Conservation (phyloP, 2,113 vertebrate species). For the Saccopteryx leptura region DNA sequence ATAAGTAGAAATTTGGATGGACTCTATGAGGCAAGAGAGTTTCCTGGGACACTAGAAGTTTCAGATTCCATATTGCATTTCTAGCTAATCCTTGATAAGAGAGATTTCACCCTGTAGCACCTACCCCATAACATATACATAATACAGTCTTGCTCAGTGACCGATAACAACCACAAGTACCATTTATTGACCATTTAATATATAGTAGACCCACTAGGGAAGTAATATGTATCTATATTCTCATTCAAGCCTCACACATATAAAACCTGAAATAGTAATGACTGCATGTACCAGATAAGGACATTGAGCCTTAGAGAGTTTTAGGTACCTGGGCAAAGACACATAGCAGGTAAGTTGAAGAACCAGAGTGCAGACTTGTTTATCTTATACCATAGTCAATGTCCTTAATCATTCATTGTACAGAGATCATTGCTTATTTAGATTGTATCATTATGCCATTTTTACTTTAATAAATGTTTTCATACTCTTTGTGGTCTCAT, state of each 20-base stretch:
- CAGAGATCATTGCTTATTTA: not conserved
- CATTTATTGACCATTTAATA: slow-evolving; percentile 3
- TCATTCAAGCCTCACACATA: slow-evolving; percentile 14
- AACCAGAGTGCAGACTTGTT: not conserved
- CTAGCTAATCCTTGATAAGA: slow-evolving; percentile 42
- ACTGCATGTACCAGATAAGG: slow-evolving; percentile 13
- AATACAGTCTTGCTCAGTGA: not conserved
- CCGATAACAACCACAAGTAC: not conserved
- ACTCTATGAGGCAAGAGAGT: not conserved
- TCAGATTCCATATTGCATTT: not conserved
- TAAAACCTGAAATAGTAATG: not conserved
- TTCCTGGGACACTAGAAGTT: not conserved
- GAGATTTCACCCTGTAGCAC: not conserved
- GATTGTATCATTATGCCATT: not conserved
- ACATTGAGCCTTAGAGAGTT: slow-evolving; percentile 17
- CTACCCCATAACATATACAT: not conserved
- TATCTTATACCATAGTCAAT: not conserved
- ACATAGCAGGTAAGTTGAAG: not conserved
- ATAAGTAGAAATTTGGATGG: slow-evolving; percentile 3
- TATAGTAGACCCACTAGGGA: not conserved
- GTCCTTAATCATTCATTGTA: not conserved
- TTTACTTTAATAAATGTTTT: slow-evolving; percentile 27
- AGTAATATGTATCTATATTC: slow-evolving; percentile 5
- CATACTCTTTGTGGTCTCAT: slow-evolving; percentile 1
- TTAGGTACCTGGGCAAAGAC: not conserved